phyloP scores from a whole-genome alignment of 1,140 invertebrate species.

The Nephotettix cincticeps region DNA sequence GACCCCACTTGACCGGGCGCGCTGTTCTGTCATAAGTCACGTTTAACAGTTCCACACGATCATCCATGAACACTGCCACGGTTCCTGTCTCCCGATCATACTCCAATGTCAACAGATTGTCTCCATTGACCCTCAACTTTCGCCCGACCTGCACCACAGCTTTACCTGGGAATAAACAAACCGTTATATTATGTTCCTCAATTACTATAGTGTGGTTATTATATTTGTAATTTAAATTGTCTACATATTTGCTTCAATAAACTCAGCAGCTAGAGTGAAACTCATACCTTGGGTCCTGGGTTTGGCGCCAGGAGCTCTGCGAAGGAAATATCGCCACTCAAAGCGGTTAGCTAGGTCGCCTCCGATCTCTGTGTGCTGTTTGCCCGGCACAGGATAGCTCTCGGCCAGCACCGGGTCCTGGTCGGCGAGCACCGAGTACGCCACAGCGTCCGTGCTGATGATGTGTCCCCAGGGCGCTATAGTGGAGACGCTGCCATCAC shows the following conservation, averaged over 20 bases:
- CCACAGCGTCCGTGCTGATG: constrained; percentile 81
- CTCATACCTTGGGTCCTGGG: constrained; percentile 32
- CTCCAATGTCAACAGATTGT: constrained; percentile 87
- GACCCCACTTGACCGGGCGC: constrained; percentile 84
- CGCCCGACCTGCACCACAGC: constrained; percentile 77
- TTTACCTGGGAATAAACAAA: constrained; percentile 53
- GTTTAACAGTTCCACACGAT: constrained; percentile 83
- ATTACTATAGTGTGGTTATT: no score
- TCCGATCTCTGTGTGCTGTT: constrained; percentile 84
- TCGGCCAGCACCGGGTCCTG: constrained; percentile 81
- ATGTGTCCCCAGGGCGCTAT: constrained; percentile 80
- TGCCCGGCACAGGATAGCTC: constrained; percentile 86
- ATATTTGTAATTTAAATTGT: no score
- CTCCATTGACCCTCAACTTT: constrained; percentile 85
- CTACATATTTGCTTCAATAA: no score
- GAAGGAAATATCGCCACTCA: constrained; percentile 90
- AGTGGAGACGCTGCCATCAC: constrained; percentile 76
- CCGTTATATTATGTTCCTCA: no score
- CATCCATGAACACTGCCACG: constrained; percentile 87
- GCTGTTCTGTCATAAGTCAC: constrained; percentile 91
- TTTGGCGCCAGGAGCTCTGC: constrained; percentile 48
- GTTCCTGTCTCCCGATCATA: constrained; percentile 88
- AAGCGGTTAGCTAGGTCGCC: constrained; percentile 90
- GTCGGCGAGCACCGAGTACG: constrained; percentile 79
- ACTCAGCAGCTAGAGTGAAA: no score